Conservation (phyloP, 2,113 vertebrate species). For the Phocoena sinus region DNA sequence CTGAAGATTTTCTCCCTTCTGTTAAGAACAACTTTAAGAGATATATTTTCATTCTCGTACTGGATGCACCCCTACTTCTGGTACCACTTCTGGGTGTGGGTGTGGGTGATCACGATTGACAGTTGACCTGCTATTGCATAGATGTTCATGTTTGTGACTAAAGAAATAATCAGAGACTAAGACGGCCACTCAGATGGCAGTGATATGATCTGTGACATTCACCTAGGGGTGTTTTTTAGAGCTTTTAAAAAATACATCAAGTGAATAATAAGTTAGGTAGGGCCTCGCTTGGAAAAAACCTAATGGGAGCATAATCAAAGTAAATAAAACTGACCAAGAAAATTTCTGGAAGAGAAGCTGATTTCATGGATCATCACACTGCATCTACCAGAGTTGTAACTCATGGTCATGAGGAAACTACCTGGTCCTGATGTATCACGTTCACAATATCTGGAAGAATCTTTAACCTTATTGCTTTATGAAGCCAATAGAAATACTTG, state of each 20-base stretch:
- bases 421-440: accelerated
- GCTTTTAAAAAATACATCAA: not conserved
- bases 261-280: not conserved
- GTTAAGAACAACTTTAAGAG: not conserved
- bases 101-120: not conserved
- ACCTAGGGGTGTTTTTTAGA: not conserved
- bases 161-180: not conserved
- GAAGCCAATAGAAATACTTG: not conserved
- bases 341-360: not conserved
- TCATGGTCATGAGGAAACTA: not conserved
- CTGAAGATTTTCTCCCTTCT: not conserved
- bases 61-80: not conserved
- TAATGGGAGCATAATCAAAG: not conserved
- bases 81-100: not conserved
- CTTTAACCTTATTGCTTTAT: not conserved
- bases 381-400: not conserved
- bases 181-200: not conserved
- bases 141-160: not conserved
- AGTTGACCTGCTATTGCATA: not conserved
- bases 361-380: not conserved
- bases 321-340: not conserved
- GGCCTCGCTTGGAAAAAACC: not conserved
- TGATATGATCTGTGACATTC: not conserved
- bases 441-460: no score
- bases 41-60: not conserved